Percentiles rank a stretch among this genome's conserved stretches.
Conservation (phyloP, 2,888 invertebrate genomes). For the Andrena hattorfiana region DNA sequence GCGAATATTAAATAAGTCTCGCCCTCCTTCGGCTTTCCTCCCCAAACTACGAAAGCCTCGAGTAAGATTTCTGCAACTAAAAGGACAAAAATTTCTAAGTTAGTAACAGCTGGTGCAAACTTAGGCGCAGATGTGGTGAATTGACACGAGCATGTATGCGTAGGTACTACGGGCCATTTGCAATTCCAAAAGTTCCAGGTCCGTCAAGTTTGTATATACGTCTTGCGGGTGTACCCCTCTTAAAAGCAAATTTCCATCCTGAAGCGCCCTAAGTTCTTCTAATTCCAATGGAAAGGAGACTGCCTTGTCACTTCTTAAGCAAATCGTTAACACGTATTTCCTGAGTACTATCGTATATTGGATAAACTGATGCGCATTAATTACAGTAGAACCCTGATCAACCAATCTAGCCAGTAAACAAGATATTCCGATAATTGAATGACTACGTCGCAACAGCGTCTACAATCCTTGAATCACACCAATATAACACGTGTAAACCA, state of each 20-base stretch:
- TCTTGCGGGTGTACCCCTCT: conserved; percentile 9
- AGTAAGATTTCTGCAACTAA: background rate
- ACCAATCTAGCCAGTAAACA: no score
- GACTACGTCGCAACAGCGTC: no score
- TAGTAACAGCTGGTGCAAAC: conserved; percentile 31
- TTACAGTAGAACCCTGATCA: background rate
- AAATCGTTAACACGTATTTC: background rate
- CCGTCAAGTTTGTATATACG: conserved; percentile 14
- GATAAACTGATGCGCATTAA: background rate
- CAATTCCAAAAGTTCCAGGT: conserved; percentile 44
- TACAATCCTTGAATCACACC: no score
- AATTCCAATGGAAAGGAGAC: conserved; percentile 17
- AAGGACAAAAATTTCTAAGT: conserved; percentile 20
- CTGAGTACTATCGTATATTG: background rate
- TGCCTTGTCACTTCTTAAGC: background rate
- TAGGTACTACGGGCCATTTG: conserved; percentile 39
- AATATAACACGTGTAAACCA: no score
- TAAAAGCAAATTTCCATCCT: conserved; percentile 18
- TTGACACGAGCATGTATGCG: conserved; percentile 32
- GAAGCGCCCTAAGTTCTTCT: background rate
- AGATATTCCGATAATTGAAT: no score
- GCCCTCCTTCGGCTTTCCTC: background rate
- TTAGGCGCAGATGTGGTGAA: conserved; percentile 38
- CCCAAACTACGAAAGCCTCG: background rate
- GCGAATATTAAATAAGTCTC: background rate